phyloP scores from a whole-genome alignment of 2,797 vertebrate species.

The Chelon labrosus region DNA sequence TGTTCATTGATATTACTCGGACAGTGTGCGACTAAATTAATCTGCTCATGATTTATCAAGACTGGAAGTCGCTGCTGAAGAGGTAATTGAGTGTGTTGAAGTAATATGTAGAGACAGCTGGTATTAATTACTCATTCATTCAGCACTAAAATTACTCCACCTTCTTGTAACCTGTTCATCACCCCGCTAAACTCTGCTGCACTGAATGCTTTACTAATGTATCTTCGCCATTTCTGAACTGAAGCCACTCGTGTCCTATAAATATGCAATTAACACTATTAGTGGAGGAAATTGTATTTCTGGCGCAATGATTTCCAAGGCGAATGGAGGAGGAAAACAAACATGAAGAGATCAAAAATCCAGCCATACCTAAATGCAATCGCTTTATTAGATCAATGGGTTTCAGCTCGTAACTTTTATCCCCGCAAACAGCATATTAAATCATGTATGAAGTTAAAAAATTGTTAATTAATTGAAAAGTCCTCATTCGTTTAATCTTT shows the following conservation, averaged over 20 bases:
- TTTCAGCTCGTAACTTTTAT: too few species aligned
- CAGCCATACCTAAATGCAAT: too few species aligned
- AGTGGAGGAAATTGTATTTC: too few species aligned
- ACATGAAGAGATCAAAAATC: too few species aligned
- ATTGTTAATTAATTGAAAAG: too few species aligned
- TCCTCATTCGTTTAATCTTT: too few species aligned
- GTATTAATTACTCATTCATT: conserved; percentile 55
- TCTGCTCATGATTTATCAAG: conserved; percentile 23
- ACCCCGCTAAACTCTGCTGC: conserved; percentile 21
- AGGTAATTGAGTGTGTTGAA: conserved; percentile 41
- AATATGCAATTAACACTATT: conserved; percentile 1
- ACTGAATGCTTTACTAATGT: conserved; percentile 4
- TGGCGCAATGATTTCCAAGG: too few species aligned
- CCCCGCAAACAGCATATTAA: too few species aligned
- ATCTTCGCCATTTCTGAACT: conserved; percentile 17
- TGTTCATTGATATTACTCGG: background rate
- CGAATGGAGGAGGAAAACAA: too few species aligned
- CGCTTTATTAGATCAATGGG: too few species aligned
- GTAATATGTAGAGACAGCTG: conserved; percentile 42
- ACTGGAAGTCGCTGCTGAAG: conserved; percentile 16
- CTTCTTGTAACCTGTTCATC: conserved; percentile 40
- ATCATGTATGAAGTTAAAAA: too few species aligned
- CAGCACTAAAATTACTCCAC: conserved; percentile 35
- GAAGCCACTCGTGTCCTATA: background rate
- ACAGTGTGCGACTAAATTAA: conserved; percentile 18